These are phyloP conservation scores for Stenodema calcarata DNA, from an alignment of 2,888 invertebrate genomes.

Conservation along the genomic window DNA sequence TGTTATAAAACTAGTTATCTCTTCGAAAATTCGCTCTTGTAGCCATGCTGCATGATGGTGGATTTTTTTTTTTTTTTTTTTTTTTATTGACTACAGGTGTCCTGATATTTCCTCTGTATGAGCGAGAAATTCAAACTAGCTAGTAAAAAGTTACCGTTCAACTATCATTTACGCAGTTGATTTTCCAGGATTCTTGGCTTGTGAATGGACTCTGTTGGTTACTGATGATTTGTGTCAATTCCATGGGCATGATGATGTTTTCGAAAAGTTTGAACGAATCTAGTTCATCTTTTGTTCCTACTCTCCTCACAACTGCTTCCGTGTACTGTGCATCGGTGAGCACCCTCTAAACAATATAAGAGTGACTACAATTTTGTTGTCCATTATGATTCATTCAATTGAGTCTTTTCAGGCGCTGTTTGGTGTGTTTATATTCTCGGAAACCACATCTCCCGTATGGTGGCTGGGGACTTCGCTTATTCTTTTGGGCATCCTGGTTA, in stretches of 20 bases:
- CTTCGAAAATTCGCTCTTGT: no score
- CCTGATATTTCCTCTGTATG: no score
- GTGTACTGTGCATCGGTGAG: slow-evolving; percentile 22
- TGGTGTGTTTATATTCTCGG: neutral
- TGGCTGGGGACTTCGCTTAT: slow-evolving; percentile 21
- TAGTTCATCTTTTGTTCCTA: neutral
- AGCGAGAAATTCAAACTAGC: no score
- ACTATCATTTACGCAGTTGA: neutral
- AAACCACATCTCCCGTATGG: slow-evolving; percentile 15
- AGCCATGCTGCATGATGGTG: no score
- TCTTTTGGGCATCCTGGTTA: slow-evolving; percentile 5
- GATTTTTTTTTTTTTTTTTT: no score
- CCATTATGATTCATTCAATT: no score
- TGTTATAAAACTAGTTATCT: no score
- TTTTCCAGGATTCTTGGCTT: slow-evolving; percentile 26
- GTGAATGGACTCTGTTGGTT: neutral
- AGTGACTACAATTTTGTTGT: no score
- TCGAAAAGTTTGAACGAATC: slow-evolving; percentile 28
- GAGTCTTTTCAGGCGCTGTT: slow-evolving; percentile 10
- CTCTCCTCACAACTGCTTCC: slow-evolving; percentile 21
- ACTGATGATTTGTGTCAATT: slow-evolving; percentile 15
- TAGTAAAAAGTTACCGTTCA: no score
- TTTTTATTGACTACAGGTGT: no score
- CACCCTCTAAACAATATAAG: no score
- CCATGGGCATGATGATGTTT: slow-evolving; percentile 22